Evolutionary conservation across 2,888 invertebrate species (phyloP).

Genomic region (Cheilosia pagana): DNA sequence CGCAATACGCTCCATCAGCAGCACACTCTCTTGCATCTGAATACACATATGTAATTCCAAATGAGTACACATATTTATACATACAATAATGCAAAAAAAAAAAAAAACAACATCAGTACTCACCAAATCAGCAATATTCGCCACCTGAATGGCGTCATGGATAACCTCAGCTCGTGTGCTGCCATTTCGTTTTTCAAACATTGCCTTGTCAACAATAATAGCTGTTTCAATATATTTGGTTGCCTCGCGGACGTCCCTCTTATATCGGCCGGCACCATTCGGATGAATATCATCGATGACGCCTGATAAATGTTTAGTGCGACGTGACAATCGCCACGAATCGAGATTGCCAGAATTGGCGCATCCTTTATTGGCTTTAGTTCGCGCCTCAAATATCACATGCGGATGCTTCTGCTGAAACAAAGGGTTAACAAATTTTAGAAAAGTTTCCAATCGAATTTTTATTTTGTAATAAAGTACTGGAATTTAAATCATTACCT

Average conservation of each 20-base stretch:
- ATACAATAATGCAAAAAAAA: not conserved
- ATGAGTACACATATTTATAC: not conserved
- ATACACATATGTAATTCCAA: not conserved
- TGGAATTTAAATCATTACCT: too few relatives aligned
- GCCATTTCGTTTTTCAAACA: conserved; percentile 96
- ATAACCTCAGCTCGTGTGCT: conserved; percentile 94
- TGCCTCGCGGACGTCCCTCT: conserved; percentile 93
- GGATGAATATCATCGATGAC: conserved; percentile 82
- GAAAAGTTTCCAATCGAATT: conserved; percentile 55
- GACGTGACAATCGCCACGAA: conserved; percentile 87
- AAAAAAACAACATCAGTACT: conserved; percentile 82
- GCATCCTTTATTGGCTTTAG: conserved; percentile 95
- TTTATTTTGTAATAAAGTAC: not conserved
- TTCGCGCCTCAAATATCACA: conserved; percentile 97
- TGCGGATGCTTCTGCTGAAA: conserved; percentile 98
- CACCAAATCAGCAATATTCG: conserved; percentile 98
- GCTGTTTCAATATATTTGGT: conserved; percentile 98
- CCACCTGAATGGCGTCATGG: conserved; percentile 97
- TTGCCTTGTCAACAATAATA: conserved; percentile 97
- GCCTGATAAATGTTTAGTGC: conserved; percentile 85
- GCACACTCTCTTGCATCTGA: not conserved
- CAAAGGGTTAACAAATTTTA: conserved; percentile 81
- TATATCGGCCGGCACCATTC: conserved; percentile 84
- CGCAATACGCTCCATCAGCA: not conserved
- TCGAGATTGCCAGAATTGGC: conserved; percentile 92